A percentile compares a stretch with the other conserved stretches of the same genome.
phyloP scores from a whole-genome alignment of 1,140 invertebrate species.

The Meteorus sp. region DNA sequence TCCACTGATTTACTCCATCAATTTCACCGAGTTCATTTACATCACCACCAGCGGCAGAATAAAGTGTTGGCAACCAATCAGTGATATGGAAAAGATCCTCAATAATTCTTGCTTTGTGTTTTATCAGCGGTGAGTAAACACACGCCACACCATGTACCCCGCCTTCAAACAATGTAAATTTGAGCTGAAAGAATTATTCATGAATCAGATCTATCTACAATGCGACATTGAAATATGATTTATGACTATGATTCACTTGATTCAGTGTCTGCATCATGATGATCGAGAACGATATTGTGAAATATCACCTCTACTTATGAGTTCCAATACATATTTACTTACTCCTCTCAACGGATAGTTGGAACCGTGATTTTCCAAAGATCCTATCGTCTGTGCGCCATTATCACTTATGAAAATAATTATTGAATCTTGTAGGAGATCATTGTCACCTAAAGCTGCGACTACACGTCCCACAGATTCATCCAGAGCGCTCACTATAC shows the following conservation, averaged over 20 bases:
- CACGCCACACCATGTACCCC: conserved; percentile 76
- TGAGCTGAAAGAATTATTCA: conserved; percentile 60
- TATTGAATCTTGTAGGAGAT: conserved; percentile 68
- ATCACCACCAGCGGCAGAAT: conserved; percentile 63
- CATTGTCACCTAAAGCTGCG: conserved; percentile 53
- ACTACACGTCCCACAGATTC: conserved; percentile 67
- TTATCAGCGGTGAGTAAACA: conserved; percentile 75
- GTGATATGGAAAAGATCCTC: conserved; percentile 78
- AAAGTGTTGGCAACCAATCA: conserved; percentile 88
- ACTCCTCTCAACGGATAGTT: conserved; percentile 73
- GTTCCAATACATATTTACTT: conserved; percentile 36
- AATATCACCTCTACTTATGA: no score
- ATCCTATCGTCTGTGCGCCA: conserved; percentile 64
- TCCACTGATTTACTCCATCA: conserved; percentile 61
- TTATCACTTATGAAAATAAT: conserved; percentile 77
- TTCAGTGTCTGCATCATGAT: no score
- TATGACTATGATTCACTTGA: no score
- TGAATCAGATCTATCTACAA: no score
- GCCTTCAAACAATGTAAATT: conserved; percentile 86
- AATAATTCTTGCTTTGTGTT: conserved; percentile 65
- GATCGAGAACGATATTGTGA: no score
- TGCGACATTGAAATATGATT: no score
- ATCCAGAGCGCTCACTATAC: conserved; percentile 67
- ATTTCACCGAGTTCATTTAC: conserved; percentile 37
- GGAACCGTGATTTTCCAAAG: conserved; percentile 65